A percentile compares a stretch with the other conserved stretches of the same genome.
Conservation (phyloP, 2,888 invertebrate species). For the Caenorhabditis doughertyi region DNA sequence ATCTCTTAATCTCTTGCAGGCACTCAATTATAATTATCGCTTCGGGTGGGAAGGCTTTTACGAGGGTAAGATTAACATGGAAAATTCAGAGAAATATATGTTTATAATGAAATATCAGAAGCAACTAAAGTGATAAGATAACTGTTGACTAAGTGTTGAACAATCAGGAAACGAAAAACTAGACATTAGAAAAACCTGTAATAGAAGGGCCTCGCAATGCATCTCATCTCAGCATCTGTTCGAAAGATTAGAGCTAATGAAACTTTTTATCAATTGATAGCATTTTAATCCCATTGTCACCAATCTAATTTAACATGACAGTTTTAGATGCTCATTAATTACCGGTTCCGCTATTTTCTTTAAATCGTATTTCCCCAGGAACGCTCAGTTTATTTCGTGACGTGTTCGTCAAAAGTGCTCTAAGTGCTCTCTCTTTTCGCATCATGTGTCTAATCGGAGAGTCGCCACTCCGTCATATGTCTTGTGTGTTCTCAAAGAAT, state of each 20-base stretch:
- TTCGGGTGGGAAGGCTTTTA: not conserved
- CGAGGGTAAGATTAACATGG: not conserved
- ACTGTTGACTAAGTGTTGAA: too few relatives aligned
- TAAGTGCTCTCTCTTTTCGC: slow-evolving; percentile 27
- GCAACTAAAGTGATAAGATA: too few relatives aligned
- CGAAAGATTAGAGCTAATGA: not conserved
- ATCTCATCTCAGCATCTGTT: not conserved
- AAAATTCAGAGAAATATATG: not conserved
- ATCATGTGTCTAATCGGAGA: slow-evolving; percentile 41
- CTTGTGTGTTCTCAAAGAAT: slow-evolving; percentile 15
- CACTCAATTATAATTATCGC: slow-evolving; percentile 49
- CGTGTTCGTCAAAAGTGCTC: slow-evolving; percentile 23
- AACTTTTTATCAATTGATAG: too few relatives aligned
- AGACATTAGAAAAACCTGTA: not conserved
- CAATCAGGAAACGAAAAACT: too few relatives aligned
- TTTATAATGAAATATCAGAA: too few relatives aligned
- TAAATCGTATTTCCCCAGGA: not conserved
- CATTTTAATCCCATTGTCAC: too few relatives aligned
- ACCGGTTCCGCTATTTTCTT: not conserved
- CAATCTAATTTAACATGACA: too few relatives aligned
- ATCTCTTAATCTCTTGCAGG: not conserved
- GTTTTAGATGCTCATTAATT: not conserved
- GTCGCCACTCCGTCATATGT: slow-evolving; percentile 32
- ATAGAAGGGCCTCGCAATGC: not conserved
- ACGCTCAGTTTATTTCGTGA: not conserved